Evolutionary conservation across 30 jellyfish, hydroid and myxozoan genomes (phyloP), one percentile per base, ranked within the genome.

Genomic region (Nemopilema nomurai): DNA sequence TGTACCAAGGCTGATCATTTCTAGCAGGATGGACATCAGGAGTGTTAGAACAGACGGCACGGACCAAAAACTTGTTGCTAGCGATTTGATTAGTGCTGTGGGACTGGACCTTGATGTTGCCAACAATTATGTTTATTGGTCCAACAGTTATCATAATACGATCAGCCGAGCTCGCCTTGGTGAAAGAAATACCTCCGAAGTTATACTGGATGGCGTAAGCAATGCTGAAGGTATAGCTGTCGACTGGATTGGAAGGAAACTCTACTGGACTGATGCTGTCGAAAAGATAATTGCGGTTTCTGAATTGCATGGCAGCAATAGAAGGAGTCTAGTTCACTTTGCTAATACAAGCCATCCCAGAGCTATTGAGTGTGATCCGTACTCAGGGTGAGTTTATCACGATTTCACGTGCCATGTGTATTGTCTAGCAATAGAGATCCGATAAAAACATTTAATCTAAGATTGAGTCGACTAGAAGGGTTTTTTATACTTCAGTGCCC

Each of bases 201-300:
- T 82, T 13, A 9, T 94, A 25, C 24, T 94, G 19, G 28, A 81
- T 41, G 41, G 79, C 86, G 20, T 84, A 17, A 93, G 86, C 81
- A 84, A 91, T 28, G 89, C 96, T 4, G 97, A 94, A 57, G 97
- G 97, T 28, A 18, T 94, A n/a, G 86, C 99, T 0, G 89, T 94
- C 1, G 99, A 94, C 62, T 94, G 99, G 99, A 85, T 94, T 28
- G 88, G 92, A 19, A 89, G 93, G 72, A 94, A 94, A 63, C 50
- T 94, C 49, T 94, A 94, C 75, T 94, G 99, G 99, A 84, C 99
- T 18, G 99, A 94, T 77, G 81, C 95, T 1, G 96, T 92, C 17
- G 63, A 64, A 68, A 94, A 94, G 79, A 89, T 87, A 8, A 84
- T 94, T 28, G 99, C 90, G 53, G 99, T 94, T 33, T 66, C 97